phyloP scores from a whole-genome alignment of 2,797 vertebrate genomes.

The Perodicticus potto region DNA sequence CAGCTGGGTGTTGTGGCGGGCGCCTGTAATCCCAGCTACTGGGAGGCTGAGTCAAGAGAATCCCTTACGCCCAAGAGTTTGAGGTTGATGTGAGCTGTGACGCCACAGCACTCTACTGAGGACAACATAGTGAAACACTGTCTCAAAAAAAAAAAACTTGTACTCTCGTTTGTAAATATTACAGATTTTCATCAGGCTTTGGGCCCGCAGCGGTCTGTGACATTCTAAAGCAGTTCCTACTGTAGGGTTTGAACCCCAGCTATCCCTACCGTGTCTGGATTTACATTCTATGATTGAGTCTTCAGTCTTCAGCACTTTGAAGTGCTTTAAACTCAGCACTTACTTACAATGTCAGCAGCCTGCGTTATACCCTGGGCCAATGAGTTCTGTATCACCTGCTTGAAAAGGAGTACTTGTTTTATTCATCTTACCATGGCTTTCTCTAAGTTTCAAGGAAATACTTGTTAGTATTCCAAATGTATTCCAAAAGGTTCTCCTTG shows the following conservation, averaged over 20 bases:
- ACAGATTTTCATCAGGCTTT: neutral
- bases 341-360: neutral
- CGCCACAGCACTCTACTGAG: no score
- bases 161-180: neutral
- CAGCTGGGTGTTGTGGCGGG: no score
- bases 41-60: no score
- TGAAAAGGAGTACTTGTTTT: neutral
- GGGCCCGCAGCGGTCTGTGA: neutral
- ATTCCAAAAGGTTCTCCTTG: neutral
- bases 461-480: neutral
- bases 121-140: no score
- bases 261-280: neutral
- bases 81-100: no score
- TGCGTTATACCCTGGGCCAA: neutral
- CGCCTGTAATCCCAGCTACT: no score
- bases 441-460: neutral
- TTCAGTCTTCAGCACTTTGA: no score
- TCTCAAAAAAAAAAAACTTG: neutral
- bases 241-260: neutral
- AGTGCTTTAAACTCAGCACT: neutral
- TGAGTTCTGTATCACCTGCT: neutral
- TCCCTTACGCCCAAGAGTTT: no score
- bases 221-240: neutral
- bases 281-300: neutral
- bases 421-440: neutral